Conservation (phyloP, 2,113 vertebrate species). For the Corydoras sp. region DNA sequence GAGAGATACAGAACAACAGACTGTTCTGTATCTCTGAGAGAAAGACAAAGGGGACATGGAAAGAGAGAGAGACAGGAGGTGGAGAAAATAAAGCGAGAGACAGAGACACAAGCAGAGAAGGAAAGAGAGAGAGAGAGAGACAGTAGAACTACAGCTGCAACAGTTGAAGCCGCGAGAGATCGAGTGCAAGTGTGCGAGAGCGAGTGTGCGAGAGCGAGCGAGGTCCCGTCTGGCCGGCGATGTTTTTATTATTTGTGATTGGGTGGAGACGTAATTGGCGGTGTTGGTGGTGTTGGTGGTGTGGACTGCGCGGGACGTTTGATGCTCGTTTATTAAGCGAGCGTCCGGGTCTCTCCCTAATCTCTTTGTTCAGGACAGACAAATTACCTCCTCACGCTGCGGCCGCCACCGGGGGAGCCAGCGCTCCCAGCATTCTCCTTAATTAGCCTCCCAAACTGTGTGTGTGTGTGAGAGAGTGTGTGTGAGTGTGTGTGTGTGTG, state of each 20-base stretch:
- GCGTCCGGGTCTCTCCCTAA: slow-evolving; percentile 84
- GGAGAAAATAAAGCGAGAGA: not conserved
- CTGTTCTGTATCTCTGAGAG: no score
- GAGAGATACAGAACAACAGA: no score
- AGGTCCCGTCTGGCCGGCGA: slow-evolving; percentile 46
- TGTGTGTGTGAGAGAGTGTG: slow-evolving; percentile 11
- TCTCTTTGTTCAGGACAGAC: slow-evolving; percentile 98
- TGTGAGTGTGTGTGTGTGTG: slow-evolving; percentile 1
- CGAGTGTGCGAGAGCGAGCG: slow-evolving; percentile 14
- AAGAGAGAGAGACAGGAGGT: no score
- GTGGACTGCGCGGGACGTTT: slow-evolving; percentile 68
- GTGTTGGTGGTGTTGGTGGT: slow-evolving; percentile 68
- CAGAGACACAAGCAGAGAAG: not conserved
- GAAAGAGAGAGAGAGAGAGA: not conserved
- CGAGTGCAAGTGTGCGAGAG: no score
- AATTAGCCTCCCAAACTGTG: slow-evolving; percentile 87
- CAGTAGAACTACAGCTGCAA: not conserved
- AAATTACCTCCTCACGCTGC: slow-evolving; percentile 97
- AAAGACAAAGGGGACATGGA: no score
- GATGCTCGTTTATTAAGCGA: slow-evolving; percentile 97
- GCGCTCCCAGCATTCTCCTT: slow-evolving; percentile 91
- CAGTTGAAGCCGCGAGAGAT: slow-evolving; percentile 24
- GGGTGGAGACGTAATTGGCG: slow-evolving; percentile 79
- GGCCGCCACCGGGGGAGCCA: slow-evolving; percentile 88
- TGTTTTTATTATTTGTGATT: slow-evolving; percentile 60